These are phyloP conservation scores for Pteropus rufus DNA, from an alignment of 2,797 vertebrate genomes.

Conservation along the genomic window DNA sequence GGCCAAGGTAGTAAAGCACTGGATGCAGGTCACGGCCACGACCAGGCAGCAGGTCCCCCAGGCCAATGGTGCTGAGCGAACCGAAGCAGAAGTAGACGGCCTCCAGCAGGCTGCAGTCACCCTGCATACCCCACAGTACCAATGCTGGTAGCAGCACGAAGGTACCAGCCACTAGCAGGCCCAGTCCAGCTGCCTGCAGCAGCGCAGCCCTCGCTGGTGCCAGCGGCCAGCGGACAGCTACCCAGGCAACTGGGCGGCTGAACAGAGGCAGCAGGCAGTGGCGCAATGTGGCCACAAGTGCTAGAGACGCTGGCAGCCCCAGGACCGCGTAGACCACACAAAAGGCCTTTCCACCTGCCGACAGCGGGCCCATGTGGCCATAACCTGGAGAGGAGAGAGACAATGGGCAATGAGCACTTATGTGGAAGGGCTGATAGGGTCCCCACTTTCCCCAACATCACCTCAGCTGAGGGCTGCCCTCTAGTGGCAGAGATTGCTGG, in stretches of 20 bases:
- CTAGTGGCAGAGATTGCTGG: not conserved
- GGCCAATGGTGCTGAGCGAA: slow-evolving; percentile 87
- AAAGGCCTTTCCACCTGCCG: slow-evolving; percentile 84
- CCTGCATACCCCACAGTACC: slow-evolving; percentile 79
- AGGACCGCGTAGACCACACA: slow-evolving; percentile 83
- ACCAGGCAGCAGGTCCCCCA: slow-evolving; percentile 82
- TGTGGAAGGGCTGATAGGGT: no score
- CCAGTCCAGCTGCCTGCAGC: slow-evolving; percentile 73
- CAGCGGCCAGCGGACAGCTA: slow-evolving; percentile 79
- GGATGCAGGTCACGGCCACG: slow-evolving; percentile 68
- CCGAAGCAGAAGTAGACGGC: slow-evolving; percentile 88
- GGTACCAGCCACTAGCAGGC: slow-evolving; percentile 56
- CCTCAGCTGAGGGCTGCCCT: slow-evolving; percentile 4
- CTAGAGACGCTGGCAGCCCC: slow-evolving; percentile 86
- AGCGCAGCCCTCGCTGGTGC: slow-evolving; percentile 62
- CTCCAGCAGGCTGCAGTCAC: slow-evolving; percentile 82
- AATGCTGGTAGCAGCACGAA: slow-evolving; percentile 85
- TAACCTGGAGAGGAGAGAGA: slow-evolving; percentile 80
- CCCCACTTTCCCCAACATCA: accelerated
- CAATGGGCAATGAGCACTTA: not conserved
- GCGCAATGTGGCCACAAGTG: slow-evolving; percentile 79
- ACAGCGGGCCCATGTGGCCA: slow-evolving; percentile 84
- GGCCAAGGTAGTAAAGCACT: slow-evolving; percentile 75
- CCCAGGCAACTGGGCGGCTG: slow-evolving; percentile 70
- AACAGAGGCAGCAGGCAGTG: slow-evolving; percentile 79